These are phyloP conservation scores for Catagonus wagneri DNA, from an alignment of 2,113 vertebrate species.

Conservation along the genomic window DNA sequence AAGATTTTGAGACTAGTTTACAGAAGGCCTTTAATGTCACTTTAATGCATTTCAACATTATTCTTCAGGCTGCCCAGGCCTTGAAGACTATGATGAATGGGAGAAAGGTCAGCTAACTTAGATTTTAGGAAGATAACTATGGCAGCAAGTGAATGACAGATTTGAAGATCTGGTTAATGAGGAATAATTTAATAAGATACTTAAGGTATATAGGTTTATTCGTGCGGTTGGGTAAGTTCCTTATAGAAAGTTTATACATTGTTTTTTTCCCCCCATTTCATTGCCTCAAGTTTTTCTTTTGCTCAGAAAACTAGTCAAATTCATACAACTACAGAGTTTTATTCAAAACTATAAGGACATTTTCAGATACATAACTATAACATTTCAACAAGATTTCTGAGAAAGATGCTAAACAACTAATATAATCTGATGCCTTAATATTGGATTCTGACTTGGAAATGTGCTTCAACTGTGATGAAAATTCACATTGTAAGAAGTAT, in stretches of 20 bases:
- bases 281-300: conserved; percentile 33
- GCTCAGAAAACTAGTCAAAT: conserved; percentile 36
- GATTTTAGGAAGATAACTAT: neutral
- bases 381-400: conserved; percentile 30
- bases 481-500: conserved; percentile 34
- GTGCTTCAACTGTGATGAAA: neutral
- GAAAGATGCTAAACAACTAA: conserved; percentile 59
- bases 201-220: conserved; percentile 39
- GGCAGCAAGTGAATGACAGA: neutral
- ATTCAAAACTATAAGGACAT: conserved; percentile 23
- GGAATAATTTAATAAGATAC: conserved; percentile 44
- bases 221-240: neutral
- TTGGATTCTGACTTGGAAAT: conserved; percentile 39
- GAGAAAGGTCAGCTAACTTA: neutral
- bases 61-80: neutral
- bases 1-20: neutral
- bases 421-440: conserved; percentile 61
- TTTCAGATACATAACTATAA: conserved; percentile 51
- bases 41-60: neutral
- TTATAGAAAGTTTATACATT: neutral
- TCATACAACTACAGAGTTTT: neutral
- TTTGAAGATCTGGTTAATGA: conserved; percentile 25
- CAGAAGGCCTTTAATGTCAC: neutral
- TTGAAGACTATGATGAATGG: neutral
- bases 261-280: neutral